These are phyloP conservation scores for Podarcis raffonei DNA, from an alignment of 2,113 vertebrate species.

Conservation along the genomic window DNA sequence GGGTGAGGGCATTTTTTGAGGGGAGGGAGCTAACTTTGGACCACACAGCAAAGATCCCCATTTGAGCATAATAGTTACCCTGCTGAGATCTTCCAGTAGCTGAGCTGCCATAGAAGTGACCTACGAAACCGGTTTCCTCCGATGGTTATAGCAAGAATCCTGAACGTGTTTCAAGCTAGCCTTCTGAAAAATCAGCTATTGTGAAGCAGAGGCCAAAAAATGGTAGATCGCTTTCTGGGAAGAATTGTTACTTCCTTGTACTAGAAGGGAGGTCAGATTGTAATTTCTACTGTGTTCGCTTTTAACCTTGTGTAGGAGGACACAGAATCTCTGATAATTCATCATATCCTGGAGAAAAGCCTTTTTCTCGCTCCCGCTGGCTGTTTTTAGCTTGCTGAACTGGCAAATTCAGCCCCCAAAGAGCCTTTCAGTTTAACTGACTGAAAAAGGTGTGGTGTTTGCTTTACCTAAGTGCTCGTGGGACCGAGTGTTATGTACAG, in stretches of 20 bases:
- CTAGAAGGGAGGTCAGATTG: background rate
- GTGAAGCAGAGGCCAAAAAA: background rate
- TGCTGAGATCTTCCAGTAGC: background rate
- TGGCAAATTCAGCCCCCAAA: conserved; percentile 31
- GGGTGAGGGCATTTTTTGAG: background rate
- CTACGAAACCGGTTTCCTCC: background rate
- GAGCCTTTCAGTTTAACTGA: conserved; percentile 42
- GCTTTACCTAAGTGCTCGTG: conserved; percentile 64
- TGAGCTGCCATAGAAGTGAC: no score
- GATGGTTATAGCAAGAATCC: background rate
- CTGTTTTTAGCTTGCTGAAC: accelerated
- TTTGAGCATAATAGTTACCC: background rate
- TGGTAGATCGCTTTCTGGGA: background rate
- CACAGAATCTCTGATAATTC: conserved; percentile 11
- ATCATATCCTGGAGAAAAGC: background rate
- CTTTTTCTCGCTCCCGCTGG: background rate
- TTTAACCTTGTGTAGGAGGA: conserved; percentile 2
- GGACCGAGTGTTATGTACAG: conserved; percentile 70
- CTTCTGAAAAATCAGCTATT: background rate
- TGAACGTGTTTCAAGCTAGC: background rate
- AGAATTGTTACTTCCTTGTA: background rate
- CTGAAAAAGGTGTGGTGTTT: conserved; percentile 72
- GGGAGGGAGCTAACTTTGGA: background rate
- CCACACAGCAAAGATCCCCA: background rate
- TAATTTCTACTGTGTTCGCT: background rate